Evolutionary conservation across 2,797 vertebrate species (phyloP), one percentile per base, ranked within the genome.

Genomic region (Thripadectes ignobilis): DNA sequence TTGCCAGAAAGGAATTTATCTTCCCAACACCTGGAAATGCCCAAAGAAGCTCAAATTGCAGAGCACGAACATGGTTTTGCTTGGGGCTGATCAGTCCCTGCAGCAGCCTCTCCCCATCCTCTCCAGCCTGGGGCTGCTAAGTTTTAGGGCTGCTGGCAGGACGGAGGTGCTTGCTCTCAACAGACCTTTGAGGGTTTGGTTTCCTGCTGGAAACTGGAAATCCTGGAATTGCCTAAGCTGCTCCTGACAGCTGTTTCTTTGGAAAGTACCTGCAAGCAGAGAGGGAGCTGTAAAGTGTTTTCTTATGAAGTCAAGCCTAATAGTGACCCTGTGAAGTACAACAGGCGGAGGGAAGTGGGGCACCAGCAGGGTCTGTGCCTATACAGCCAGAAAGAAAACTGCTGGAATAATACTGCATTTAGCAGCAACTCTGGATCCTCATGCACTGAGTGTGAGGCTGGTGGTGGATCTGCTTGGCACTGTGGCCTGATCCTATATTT

Each of bases 261-360:
- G 41, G 75, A 91, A 94, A 96, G 22, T n/a, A 84, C 65, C 75
- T 49, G n/a, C 14, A 45, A 89, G 17, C 2, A 41, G 32, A 24
- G 8, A 67, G 32, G 26, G 34, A 82, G 16, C 9, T 38, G 7
- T 38, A 6, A 76, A 63, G 16, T 45, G 23, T n/a, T 74, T 81
- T 86, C 71, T 57, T 32, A 32, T 4, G 20, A 67, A 74, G 11
- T 27, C 61, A 86, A 69, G 46, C 14, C 12, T 41, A 55, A 21
- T 2, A 1, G 34, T 52, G 48, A 84, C 41, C n/a, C 49, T 0
- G 0, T 13, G 59, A 78, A 2, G 10, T 55, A 55, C 1, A 3
- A 32, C 4, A 26, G n/a, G 68, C 7, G 7, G 14, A 29, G 51
- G 26, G 55, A 82, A 87, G 14, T 6, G 1, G 1, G 27, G 48